A percentile compares a stretch with the other conserved stretches of the same genome.
These are phyloP conservation scores for Sylvia atricapilla DNA, from an alignment of 2,113 vertebrate genomes.

Conservation along the genomic window DNA sequence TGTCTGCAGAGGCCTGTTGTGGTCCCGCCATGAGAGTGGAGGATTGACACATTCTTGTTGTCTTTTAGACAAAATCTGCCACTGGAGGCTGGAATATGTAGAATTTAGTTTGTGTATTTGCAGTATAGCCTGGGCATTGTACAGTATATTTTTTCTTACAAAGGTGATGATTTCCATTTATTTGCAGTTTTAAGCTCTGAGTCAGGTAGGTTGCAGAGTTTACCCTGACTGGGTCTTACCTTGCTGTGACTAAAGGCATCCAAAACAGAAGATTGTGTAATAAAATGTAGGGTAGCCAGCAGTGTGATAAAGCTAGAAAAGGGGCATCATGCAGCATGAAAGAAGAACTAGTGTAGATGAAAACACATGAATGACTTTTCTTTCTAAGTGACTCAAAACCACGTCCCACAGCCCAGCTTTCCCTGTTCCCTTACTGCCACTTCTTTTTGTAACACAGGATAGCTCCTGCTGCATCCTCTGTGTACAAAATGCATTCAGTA, in stretches of 20 bases:
- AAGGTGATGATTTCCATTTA: neutral
- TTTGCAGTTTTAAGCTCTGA: neutral
- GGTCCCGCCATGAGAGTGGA: rapidly evolving
- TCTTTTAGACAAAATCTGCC: neutral
- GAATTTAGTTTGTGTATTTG: neutral
- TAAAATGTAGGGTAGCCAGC: neutral
- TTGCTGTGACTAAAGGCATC: neutral
- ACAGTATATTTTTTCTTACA: neutral
- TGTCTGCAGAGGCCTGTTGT: rapidly evolving
- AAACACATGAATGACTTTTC: neutral
- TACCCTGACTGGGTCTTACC: neutral
- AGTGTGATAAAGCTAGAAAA: neutral
- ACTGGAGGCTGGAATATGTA: neutral
- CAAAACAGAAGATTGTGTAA: neutral
- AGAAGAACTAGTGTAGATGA: neutral
- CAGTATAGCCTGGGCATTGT: neutral
- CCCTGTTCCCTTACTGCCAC: rapidly evolving
- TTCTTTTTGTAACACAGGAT: neutral
- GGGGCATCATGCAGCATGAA: rapidly evolving
- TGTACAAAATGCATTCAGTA: neutral
- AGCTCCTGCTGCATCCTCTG: neutral
- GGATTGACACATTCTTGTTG: neutral
- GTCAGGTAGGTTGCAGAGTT: neutral
- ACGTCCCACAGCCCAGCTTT: rapidly evolving
- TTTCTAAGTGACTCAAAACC: neutral